Evolutionary conservation across 2,888 invertebrate species (phyloP), one percentile per base, ranked within the genome.

Genomic region (Drosophila meridionalis): DNA sequence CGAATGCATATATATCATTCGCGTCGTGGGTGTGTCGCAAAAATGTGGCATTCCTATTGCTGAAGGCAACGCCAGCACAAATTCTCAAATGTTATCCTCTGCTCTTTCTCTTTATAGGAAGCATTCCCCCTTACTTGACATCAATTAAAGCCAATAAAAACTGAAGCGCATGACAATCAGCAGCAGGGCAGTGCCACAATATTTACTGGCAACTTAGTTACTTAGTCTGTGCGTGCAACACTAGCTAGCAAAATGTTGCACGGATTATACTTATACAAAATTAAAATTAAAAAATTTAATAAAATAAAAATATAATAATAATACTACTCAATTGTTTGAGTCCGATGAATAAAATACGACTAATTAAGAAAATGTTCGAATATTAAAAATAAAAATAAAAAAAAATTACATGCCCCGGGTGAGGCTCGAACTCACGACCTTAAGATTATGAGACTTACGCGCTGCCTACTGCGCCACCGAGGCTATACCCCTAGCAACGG

Each of bases 361-460:
- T n/a, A 9, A 28, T 3, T 11, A 40, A 40, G 11, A 40, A n/a
- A 28, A 7, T 26, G 7, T 7, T 47, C 5, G 12, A 56, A 48
- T n/a, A n/a, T 32, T 42, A 42, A 30, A 50, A 34, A 6, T 26
- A 2, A 20, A 32, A 45, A 67, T 40, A 30, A 36, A 36, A 57
- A 77, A 80, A 77, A 56, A 9, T 50, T 80, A 82, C 78, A 82
- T 91, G 92, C 91, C 92, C 92, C 92, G 91, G 85, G 92, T 92
- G 92, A 92, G 92, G 92, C 91, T 92, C 88, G 92, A 92, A 92
- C 92, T 92, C 92, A 92, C 91, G 90, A 93, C 92, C 92, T 93
- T 93, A 92, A 92, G 93, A 93, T 93, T 93, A 93, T 92, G 93
- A 93, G 92, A 92, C 92, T 92, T 92, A 92, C 92, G 92, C 92